phyloP scores from a whole-genome alignment of 2,113 vertebrate species.

The Petromus typicus region DNA sequence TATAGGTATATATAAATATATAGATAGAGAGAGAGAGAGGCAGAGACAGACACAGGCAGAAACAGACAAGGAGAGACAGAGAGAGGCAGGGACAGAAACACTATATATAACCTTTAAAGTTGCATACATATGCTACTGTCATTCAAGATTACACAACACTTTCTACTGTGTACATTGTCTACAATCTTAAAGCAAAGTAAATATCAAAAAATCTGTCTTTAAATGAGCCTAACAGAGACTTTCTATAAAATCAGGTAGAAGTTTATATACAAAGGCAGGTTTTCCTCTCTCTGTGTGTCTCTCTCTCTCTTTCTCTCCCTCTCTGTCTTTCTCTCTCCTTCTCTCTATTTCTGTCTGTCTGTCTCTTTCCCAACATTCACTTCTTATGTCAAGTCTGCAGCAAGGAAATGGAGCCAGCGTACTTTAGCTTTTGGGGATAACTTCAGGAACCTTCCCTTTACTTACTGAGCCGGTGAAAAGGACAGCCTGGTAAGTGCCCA shows the following conservation, averaged over 20 bases:
- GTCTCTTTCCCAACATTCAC: too few relatives aligned
- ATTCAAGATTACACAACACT: neutral
- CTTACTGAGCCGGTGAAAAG: neutral
- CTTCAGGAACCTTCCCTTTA: neutral
- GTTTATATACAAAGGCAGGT: neutral
- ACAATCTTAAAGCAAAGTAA: slow-evolving; percentile 11
- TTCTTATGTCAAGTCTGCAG: too few relatives aligned
- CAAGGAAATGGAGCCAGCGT: neutral
- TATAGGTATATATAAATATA: neutral
- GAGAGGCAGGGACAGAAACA: too few relatives aligned
- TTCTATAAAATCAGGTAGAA: neutral
- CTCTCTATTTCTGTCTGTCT: too few relatives aligned
- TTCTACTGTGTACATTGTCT: slow-evolving; percentile 21
- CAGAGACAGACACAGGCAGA: neutral
- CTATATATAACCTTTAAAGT: neutral
- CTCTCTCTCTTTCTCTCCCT: too few relatives aligned
- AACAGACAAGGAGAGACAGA: accelerated
- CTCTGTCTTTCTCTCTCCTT: too few relatives aligned
- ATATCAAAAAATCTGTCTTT: neutral
- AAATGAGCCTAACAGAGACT: neutral
- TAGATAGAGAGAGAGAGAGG: neutral
- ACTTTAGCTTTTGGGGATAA: neutral
- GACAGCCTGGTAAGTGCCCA: neutral
- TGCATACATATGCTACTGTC: neutral
- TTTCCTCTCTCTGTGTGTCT: too few relatives aligned